A percentile compares a stretch with the other conserved stretches of the same genome.
phyloP scores from a whole-genome alignment of 2,888 invertebrate species.

The Gibbula magus region DNA sequence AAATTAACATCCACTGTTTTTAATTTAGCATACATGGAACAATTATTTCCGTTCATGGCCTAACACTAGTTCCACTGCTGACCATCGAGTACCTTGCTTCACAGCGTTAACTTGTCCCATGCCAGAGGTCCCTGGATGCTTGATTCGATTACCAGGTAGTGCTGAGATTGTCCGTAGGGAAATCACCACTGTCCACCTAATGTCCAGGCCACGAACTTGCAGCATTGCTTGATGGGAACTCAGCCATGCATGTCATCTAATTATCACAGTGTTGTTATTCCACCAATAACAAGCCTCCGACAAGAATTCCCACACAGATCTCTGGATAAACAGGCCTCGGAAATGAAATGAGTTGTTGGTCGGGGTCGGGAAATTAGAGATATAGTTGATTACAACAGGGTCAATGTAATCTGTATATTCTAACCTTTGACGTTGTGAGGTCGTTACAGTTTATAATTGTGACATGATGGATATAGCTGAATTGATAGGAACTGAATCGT shows the following conservation, averaged over 20 bases:
- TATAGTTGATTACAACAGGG: too few species aligned
- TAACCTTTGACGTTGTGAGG: too few species aligned
- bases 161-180: not conserved
- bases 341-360: not conserved
- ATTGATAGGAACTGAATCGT: too few species aligned
- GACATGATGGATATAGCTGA: too few species aligned
- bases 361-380: not conserved
- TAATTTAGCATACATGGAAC: too few species aligned
- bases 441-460: too few species aligned
- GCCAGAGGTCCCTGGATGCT: not conserved
- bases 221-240: not conserved
- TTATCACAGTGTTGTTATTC: not conserved
- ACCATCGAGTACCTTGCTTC: too few species aligned
- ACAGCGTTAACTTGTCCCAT: not conserved
- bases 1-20: too few species aligned
- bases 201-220: not conserved
- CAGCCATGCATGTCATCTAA: not conserved
- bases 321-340: not conserved
- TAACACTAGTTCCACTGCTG: too few species aligned
- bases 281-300: not conserved
- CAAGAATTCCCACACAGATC: not conserved
- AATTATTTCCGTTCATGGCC: too few species aligned
- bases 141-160: constrained; percentile 2
- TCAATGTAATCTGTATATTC: too few species aligned
- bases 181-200: not conserved